A percentile compares a stretch with the other conserved stretches of the same genome.
These are phyloP conservation scores for Menidia menidia DNA, from an alignment of 2,797 vertebrate species.

Conservation along the genomic window DNA sequence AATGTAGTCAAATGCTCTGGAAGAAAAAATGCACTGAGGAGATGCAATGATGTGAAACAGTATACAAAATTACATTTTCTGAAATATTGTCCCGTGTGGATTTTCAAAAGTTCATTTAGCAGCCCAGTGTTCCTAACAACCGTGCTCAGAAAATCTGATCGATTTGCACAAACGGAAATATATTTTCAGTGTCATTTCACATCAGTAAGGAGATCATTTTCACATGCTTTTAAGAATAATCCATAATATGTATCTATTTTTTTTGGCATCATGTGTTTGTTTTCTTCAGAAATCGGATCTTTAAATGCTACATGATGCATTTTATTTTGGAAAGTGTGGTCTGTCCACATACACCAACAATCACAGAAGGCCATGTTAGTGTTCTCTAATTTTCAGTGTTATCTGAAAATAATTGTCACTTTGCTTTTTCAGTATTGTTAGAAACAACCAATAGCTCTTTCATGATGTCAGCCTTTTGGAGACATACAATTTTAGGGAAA, in stretches of 20 bases:
- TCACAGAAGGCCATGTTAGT: neutral
- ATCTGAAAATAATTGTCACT: slow-evolving; percentile 13
- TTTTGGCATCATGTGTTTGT: slow-evolving; percentile 21
- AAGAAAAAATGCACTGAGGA: slow-evolving; percentile 83
- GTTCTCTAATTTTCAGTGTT: slow-evolving; percentile 3
- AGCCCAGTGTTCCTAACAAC: slow-evolving; percentile 78
- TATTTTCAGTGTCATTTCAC: slow-evolving; percentile 61
- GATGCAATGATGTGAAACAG: slow-evolving; percentile 85
- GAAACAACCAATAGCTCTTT: slow-evolving; percentile 59
- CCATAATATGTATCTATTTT: slow-evolving; percentile 27
- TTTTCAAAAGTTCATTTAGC: slow-evolving; percentile 87
- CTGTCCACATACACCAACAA: slow-evolving; percentile 7
- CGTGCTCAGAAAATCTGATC: slow-evolving; percentile 66
- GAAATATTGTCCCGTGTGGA: slow-evolving; percentile 83
- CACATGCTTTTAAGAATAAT: slow-evolving; percentile 42
- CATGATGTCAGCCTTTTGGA: slow-evolving; percentile 77
- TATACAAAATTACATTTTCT: slow-evolving; percentile 86
- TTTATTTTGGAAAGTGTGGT: neutral
- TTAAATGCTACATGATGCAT: slow-evolving; percentile 2
- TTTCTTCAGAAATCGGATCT: slow-evolving; percentile 36
- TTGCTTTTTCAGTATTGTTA: slow-evolving; percentile 45
- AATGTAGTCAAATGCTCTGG: slow-evolving; percentile 82
- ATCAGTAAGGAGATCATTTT: slow-evolving; percentile 43
- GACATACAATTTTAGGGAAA: slow-evolving; percentile 65
- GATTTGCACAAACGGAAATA: slow-evolving; percentile 68